Percentiles rank a stretch among this genome's conserved stretches.
Evolutionary conservation across 2,888 invertebrate species (phyloP).

Genomic region (Luperina testacea): DNA sequence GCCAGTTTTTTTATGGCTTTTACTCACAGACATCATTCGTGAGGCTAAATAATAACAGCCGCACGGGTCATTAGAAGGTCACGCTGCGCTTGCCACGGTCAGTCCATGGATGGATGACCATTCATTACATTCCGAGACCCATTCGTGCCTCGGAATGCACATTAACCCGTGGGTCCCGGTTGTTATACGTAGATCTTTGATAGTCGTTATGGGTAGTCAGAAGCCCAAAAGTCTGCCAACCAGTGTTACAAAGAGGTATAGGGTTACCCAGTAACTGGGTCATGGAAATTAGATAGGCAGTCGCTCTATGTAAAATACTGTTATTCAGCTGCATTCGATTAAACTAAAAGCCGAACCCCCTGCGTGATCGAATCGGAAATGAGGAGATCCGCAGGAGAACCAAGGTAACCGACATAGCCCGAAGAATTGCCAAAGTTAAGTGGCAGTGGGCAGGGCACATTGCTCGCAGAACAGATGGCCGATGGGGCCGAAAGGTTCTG

Average conservation of each 20-base stretch:
- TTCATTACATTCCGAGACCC: neutral
- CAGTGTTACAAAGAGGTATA: neutral
- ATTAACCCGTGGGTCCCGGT: neutral
- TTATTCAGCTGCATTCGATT: neutral
- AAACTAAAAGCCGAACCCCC: neutral
- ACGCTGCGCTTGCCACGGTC: neutral
- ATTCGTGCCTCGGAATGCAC: neutral
- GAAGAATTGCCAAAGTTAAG: no score
- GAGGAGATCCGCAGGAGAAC: no score
- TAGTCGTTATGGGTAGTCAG: neutral
- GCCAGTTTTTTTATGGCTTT: constrained; percentile 2
- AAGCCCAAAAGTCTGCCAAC: neutral
- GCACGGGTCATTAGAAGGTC: neutral
- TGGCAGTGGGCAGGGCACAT: no score
- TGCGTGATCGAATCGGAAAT: no score
- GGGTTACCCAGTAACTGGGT: neutral
- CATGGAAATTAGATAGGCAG: neutral
- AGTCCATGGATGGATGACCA: neutral
- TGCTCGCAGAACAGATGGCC: no score
- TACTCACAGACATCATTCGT: neutral
- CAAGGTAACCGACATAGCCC: no score
- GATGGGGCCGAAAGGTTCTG: no score
- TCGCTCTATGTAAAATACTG: neutral
- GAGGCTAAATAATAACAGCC: neutral
- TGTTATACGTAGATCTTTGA: neutral